These are phyloP conservation scores for Ciconia stormi DNA, from an alignment of 2,113 vertebrate species.

Conservation along the genomic window DNA sequence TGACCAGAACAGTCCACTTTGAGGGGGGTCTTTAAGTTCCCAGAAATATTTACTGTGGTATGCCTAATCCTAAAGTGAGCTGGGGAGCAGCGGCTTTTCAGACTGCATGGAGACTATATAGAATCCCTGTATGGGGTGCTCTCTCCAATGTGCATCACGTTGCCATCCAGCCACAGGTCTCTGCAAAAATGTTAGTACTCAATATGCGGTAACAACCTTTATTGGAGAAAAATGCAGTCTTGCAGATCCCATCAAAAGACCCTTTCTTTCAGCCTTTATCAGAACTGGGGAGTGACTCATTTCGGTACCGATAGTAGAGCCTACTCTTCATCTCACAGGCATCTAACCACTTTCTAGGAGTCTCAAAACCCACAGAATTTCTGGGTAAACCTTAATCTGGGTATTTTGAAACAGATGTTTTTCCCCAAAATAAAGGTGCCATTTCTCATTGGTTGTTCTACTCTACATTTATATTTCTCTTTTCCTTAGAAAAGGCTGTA, in stretches of 20 bases:
- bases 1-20: background rate
- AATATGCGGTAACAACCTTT: background rate
- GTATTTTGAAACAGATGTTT: background rate
- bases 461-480: background rate
- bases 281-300: background rate
- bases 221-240: background rate
- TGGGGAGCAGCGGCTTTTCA: background rate
- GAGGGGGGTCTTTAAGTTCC: background rate
- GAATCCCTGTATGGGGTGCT: too few relatives aligned
- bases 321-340: background rate
- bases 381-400: background rate
- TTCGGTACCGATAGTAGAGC: background rate
- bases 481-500: background rate
- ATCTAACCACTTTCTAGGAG: background rate
- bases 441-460: background rate
- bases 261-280: background rate
- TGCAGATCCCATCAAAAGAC: background rate
- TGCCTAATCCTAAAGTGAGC: background rate
- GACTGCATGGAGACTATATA: background rate
- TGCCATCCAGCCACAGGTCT: background rate
- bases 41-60: background rate
- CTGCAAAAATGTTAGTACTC: background rate
- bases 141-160: fast-evolving
- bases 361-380: background rate
- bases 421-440: background rate